Evolutionary conservation across 2,888 invertebrate species (phyloP), one percentile per base, ranked within the genome.

Genomic region (Drosophila tripunctata): DNA sequence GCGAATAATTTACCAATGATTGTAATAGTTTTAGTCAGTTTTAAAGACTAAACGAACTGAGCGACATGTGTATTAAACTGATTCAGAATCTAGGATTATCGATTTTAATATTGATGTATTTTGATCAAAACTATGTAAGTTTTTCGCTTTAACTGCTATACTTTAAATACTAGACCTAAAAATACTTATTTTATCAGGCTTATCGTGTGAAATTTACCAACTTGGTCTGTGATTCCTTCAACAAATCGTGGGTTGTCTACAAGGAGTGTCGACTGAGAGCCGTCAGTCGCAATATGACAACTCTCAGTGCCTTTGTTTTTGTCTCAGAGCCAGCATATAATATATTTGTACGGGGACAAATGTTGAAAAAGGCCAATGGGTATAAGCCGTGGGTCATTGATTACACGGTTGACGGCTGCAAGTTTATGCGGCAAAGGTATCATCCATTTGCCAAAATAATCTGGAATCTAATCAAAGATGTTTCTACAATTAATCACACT

Each of bases 331-430:
- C 55, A 0, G 47, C 55, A 2, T 15, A 47, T 10, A 4, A 61
- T 2, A 50, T 67, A 2, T 10, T 6, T 2, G 7, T 67, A 1
- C 43, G 50, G 1, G 1, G n/a, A 2, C 24, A 35, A 19, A 0
- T 66, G 0, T 6, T 55, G 1, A 60, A 60, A 36, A 60, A 43
- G 8, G 62, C 52, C 1, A 69, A 57, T 50, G 61, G 67, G 0
- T 68, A 66, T 51, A 68, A 68, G 5, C 67, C 67, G 0, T 61
- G 50, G 55, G 1, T 62, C 1, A 15, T 62, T 6, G 36, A 62
- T n/a, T 40, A 38, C n/a, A 57, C 17, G 0, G 2, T 54, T 1
- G 50, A 68, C 33, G 31, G n/a, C 0, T 68, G 68, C 8, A 17
- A 61, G n/a, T 40, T 38, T 17, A 15, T 52, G 38, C 40, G 44